Evolutionary conservation across 1,140 invertebrate species (phyloP).

Genomic region (Epicauta chinensis): DNA sequence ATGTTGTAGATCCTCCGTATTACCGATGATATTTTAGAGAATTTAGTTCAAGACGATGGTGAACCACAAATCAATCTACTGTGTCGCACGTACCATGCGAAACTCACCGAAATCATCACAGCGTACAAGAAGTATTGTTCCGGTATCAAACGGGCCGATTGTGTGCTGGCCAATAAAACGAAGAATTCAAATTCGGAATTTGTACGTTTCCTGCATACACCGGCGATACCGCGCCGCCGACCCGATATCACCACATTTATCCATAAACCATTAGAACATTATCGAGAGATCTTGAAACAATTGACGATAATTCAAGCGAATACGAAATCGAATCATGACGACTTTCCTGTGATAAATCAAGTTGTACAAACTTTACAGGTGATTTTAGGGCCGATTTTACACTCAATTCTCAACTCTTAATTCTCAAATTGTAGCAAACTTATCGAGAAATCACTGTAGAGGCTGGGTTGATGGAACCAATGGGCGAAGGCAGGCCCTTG

Average conservation of each 20-base stretch:
- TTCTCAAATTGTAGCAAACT: slow-evolving; percentile 43
- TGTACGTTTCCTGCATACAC: slow-evolving; percentile 64
- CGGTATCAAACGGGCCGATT: slow-evolving; percentile 74
- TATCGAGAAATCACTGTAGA: slow-evolving; percentile 75
- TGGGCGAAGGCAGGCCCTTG: slow-evolving; percentile 69
- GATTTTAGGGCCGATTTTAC: slow-evolving; percentile 5
- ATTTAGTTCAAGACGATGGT: slow-evolving; percentile 64
- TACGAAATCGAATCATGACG: slow-evolving; percentile 44
- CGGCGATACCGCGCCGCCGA: slow-evolving; percentile 65
- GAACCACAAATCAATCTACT: slow-evolving; percentile 59
- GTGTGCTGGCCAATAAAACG: slow-evolving; percentile 60
- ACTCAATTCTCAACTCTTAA: no score
- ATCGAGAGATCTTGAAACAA: slow-evolving; percentile 54
- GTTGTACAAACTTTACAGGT: slow-evolving; percentile 48
- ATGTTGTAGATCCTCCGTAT: slow-evolving; percentile 58
- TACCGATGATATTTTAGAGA: slow-evolving; percentile 73
- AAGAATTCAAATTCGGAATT: slow-evolving; percentile 44
- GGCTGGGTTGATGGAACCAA: slow-evolving; percentile 74
- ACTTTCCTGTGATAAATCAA: slow-evolving; percentile 43
- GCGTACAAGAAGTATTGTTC: slow-evolving; percentile 74
- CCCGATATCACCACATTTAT: slow-evolving; percentile 77
- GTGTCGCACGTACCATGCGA: slow-evolving; percentile 63
- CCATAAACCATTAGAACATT: slow-evolving; percentile 73
- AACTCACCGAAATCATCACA: slow-evolving; percentile 62
- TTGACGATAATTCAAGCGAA: slow-evolving; percentile 45